Conservation (phyloP, 64 coral and sea anemone genomes). For the Dendronephthya gigantea region DNA sequence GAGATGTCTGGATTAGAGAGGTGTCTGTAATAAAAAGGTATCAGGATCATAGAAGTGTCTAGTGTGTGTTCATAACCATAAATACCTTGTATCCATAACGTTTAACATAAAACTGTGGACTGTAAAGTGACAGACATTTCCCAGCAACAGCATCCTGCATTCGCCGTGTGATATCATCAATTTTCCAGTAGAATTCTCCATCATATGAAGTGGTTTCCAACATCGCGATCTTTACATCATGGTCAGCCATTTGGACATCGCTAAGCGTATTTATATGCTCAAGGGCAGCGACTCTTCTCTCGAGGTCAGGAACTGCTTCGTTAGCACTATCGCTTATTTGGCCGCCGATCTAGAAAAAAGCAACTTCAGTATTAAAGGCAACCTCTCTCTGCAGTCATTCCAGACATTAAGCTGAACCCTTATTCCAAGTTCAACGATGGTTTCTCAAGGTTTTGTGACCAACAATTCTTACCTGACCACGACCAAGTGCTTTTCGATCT, state of each 20-base stretch:
- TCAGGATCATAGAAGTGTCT: too few relatives aligned
- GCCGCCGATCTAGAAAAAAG: too few relatives aligned
- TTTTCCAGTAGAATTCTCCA: constrained; percentile 56
- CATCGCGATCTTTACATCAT: constrained; percentile 48
- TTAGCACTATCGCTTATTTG: background rate
- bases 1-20: too few relatives aligned
- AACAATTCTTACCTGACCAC: background rate
- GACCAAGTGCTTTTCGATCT: background rate
- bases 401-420: too few relatives aligned
- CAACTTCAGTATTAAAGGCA: too few relatives aligned
- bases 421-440: too few relatives aligned
- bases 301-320: background rate
- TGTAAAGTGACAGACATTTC: constrained; percentile 43
- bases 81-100: constrained; percentile 47
- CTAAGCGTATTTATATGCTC: constrained; percentile 49
- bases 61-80: too few relatives aligned
- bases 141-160: constrained; percentile 43
- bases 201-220: constrained; percentile 53
- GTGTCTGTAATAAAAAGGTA: too few relatives aligned
- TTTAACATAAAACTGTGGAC: constrained; percentile 55
- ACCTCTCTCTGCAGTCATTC: too few relatives aligned
- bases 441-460: background rate
- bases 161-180: constrained; percentile 41
- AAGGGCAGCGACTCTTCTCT: constrained; percentile 29
- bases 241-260: constrained; percentile 58